These are phyloP conservation scores for Todus mexicanus DNA, from an alignment of 2,797 vertebrate species.

Conservation along the genomic window DNA sequence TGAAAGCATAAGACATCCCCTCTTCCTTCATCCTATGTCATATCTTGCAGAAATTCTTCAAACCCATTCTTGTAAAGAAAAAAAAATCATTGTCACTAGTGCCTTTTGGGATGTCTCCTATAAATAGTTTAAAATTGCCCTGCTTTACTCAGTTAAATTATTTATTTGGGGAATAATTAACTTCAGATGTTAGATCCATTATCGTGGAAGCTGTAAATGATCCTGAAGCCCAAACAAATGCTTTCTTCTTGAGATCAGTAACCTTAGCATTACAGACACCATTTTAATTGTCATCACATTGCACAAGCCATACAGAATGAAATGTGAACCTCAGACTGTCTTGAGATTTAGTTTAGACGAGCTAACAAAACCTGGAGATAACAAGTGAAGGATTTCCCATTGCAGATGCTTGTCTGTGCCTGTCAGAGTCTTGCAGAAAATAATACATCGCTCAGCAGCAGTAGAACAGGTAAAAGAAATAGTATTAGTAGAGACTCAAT, in stretches of 20 bases:
- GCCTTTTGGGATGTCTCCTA: not conserved
- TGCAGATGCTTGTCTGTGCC: not conserved
- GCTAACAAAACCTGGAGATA: not conserved
- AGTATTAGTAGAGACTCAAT: not conserved
- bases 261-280: not conserved
- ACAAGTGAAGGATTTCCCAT: not conserved
- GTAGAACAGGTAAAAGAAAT: not conserved
- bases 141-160: constrained; percentile 35
- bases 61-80: not conserved
- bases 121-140: constrained; percentile 40
- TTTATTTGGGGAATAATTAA: constrained; percentile 43
- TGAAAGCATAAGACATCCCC: not conserved
- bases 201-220: not conserved
- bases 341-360: not conserved
- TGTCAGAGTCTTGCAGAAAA: not conserved
- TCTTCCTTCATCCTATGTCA: not conserved
- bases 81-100: not conserved
- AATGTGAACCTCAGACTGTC: not conserved
- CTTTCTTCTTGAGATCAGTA: not conserved
- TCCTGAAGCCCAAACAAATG: not conserved
- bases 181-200: constrained; percentile 22
- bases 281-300: not conserved
- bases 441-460: not conserved
- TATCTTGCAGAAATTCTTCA: not conserved
- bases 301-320: not conserved